These are phyloP conservation scores for Agapornis roseicollis DNA, from an alignment of 2,113 vertebrate species.

Conservation along the genomic window DNA sequence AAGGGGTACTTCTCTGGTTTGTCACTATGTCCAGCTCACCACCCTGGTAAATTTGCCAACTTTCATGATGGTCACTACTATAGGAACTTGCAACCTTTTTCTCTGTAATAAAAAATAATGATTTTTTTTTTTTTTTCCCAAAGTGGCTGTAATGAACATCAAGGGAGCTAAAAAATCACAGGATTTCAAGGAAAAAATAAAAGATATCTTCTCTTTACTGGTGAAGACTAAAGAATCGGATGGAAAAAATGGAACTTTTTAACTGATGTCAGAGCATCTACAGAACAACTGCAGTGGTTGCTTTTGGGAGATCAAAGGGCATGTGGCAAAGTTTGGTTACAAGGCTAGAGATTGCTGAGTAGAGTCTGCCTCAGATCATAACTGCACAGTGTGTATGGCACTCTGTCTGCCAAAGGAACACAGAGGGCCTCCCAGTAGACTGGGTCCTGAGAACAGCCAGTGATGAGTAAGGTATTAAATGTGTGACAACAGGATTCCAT, in stretches of 20 bases:
- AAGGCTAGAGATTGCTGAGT: background rate
- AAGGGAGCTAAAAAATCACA: background rate
- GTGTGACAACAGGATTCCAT: background rate
- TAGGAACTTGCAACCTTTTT: background rate
- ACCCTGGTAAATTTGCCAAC: background rate
- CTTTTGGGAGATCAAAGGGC: background rate
- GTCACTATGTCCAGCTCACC: background rate
- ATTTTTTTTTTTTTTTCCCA: background rate
- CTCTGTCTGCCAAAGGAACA: background rate
- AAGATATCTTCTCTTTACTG: background rate
- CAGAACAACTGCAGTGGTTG: background rate
- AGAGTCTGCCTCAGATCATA: background rate
- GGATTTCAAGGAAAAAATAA: background rate
- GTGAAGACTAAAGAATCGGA: background rate
- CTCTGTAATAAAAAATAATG: background rate
- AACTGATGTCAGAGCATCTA: background rate
- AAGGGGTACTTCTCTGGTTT: background rate
- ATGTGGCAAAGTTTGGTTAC: background rate
- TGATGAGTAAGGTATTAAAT: background rate
- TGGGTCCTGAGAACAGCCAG: background rate
- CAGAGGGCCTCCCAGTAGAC: background rate
- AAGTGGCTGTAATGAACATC: background rate
- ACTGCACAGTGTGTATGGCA: fast-evolving
- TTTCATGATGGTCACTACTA: background rate
- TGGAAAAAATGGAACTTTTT: background rate